Evolutionary conservation across 2,797 vertebrate species (phyloP).

Genomic region (Protosalanx chinensis): DNA sequence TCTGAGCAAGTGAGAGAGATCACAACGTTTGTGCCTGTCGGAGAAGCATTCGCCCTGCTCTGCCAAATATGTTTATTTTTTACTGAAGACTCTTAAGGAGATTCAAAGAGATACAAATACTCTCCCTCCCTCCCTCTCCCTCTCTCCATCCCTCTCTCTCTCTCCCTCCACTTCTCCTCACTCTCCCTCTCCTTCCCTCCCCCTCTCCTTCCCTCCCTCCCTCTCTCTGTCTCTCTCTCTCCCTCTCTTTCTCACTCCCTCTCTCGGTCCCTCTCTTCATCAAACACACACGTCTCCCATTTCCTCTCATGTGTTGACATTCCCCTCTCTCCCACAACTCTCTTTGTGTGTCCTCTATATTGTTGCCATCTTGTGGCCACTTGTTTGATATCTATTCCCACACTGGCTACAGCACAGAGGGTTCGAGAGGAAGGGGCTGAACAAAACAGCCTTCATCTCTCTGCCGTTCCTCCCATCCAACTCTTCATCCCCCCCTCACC

Average conservation of each 20-base stretch:
- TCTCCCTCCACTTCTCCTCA: background rate
- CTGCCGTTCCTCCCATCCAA: too few species aligned
- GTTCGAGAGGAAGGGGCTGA: too few species aligned
- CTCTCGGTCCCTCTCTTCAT: background rate
- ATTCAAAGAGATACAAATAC: too few species aligned
- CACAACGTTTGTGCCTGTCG: background rate
- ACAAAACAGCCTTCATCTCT: too few species aligned
- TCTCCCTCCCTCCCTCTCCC: background rate
- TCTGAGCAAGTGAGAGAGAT: background rate
- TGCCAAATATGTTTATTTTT: too few species aligned
- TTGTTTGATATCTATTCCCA: background rate
- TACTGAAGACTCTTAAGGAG: too few species aligned
- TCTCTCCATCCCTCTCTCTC: background rate
- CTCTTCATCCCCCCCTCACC: too few species aligned
- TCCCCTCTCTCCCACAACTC: background rate
- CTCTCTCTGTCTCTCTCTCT: background rate
- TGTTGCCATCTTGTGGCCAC: background rate
- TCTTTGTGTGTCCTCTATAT: too few species aligned
- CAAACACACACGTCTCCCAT: too few species aligned
- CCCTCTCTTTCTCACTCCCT: background rate
- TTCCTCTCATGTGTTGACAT: background rate
- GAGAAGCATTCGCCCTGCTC: too few species aligned
- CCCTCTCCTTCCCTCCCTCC: background rate
- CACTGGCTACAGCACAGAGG: background rate
- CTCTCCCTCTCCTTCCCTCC: background rate